phyloP scores from a whole-genome alignment of 2,888 invertebrate species.

The Tetranychus truncatus region DNA sequence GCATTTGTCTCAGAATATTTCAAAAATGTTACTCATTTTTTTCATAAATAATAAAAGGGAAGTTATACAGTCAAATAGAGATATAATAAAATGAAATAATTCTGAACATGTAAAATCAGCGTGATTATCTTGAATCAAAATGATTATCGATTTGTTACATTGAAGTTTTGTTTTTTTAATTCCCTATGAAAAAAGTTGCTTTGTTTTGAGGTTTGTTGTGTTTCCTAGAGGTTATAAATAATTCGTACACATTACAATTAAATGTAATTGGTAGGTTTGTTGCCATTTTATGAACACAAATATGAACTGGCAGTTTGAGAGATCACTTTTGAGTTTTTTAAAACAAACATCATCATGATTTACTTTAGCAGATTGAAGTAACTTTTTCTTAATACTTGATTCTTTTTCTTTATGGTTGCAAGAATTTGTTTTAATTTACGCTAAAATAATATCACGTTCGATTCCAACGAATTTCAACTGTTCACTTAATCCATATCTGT shows the following conservation, averaged over 20 bases:
- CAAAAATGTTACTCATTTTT: too few relatives aligned
- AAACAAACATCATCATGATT: too few relatives aligned
- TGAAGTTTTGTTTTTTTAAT: neutral
- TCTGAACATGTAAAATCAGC: too few relatives aligned
- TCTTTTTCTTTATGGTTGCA: neutral
- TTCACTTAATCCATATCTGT: conserved; percentile 88
- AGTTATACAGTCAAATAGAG: too few relatives aligned
- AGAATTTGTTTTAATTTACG: neutral
- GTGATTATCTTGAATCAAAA: too few relatives aligned
- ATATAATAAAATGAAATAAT: too few relatives aligned
- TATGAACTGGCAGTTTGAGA: neutral
- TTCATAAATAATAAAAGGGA: too few relatives aligned
- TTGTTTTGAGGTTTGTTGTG: neutral
- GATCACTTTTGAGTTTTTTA: neutral
- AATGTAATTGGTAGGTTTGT: neutral
- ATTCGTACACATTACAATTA: neutral
- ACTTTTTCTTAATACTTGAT: too few relatives aligned
- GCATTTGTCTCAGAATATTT: too few relatives aligned
- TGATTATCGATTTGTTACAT: neutral
- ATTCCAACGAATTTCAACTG: conserved; percentile 95
- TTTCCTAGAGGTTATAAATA: too few relatives aligned
- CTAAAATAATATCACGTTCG: conserved; percentile 53
- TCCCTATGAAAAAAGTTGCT: neutral
- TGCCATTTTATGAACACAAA: neutral
- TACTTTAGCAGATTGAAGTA: too few relatives aligned